Conservation (phyloP, 2,113 vertebrate species). For the Silurus glanis region DNA sequence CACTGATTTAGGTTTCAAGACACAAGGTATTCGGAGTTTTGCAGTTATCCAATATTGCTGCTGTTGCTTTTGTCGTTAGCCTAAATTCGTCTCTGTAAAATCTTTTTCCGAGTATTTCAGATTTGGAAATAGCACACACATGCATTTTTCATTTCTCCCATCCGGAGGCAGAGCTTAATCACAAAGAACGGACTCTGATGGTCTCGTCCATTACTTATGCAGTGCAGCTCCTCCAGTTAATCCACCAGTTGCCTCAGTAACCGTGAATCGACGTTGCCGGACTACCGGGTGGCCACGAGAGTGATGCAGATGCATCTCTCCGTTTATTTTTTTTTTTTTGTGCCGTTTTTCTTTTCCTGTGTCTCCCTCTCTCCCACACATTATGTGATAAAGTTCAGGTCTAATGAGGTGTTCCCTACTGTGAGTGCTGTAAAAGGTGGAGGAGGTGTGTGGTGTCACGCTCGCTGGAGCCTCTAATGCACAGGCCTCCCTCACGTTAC, state of each 20-base stretch:
- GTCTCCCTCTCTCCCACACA: background rate
- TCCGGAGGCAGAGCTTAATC: conserved; percentile 29
- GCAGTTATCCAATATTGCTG: background rate
- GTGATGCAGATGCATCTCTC: conserved; percentile 12
- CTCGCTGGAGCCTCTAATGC: background rate
- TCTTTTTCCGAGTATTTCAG: too few species aligned
- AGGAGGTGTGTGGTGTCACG: background rate
- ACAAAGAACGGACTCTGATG: conserved; percentile 45
- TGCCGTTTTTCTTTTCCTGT: background rate
- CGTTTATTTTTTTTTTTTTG: background rate
- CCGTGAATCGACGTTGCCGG: conserved; percentile 43
- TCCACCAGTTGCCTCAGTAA: conserved; percentile 51
- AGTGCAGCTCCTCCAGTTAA: conserved; percentile 35
- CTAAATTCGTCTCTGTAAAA: background rate
- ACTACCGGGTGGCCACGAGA: conserved; percentile 30
- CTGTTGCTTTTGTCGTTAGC: background rate
- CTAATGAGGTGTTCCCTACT: conserved; percentile 47
- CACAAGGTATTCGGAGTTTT: background rate
- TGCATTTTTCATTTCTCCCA: conserved; percentile 38
- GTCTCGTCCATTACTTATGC: conserved; percentile 31
- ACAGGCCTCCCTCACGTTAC: background rate
- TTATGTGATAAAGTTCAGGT: conserved; percentile 31
- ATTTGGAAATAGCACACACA: conserved; percentile 28
- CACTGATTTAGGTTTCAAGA: background rate
- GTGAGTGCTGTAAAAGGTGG: conserved; percentile 24